Base-by-base conservation (phyloP, 2,113 vertebrate genomes). In the Phalacrocorax pelagicus region DNA sequence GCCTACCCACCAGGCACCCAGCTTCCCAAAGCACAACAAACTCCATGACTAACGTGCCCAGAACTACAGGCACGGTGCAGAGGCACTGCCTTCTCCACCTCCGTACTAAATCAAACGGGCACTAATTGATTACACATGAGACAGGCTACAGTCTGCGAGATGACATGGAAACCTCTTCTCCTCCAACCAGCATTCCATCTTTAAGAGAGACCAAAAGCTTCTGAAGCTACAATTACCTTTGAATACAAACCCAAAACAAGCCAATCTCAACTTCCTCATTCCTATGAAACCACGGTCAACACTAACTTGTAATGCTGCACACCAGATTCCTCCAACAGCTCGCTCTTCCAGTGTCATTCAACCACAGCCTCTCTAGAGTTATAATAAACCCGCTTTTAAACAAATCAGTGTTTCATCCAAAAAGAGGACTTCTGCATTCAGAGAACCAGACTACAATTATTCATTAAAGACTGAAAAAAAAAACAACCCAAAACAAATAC, bases 71-170 rank as follows among this genome's bases (percentile, higher is more conserved):
- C 6, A 32, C 81, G 29, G 32, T 5, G 36, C 46, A 9, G 24
- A 82, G 29, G 42, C 49, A 58, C 27, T 17, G 86, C 30, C 9
- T 81, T 9, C 42, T 21, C 54, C 81, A 38, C 34, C 72, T n/a
- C 65, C 3, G 2, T 1, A 2, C 63, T 38, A 26, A 55, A 40
- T 40, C 46, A 27, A 47, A 18, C n/a, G 7, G 12, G 15, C 21
- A 54, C 51, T n/a, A 17, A 46, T 0, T 16, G 52, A 26, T n/a
- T 6, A 38, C 47, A 32, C 0, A 0, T 4, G 19, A 65, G 57
- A 75, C 30, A 2, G 66, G 63, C 58, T 67, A 7, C 23, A 61
- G 23, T 5, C 2, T 5, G 12, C 1, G 9, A 67, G 47, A 54
- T 13, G 4, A 46, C 19, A 57, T 0, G 3, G 62, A 63, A 85